Evolutionary conservation across 2,888 invertebrate species (phyloP).

Genomic region (Macaria notata): DNA sequence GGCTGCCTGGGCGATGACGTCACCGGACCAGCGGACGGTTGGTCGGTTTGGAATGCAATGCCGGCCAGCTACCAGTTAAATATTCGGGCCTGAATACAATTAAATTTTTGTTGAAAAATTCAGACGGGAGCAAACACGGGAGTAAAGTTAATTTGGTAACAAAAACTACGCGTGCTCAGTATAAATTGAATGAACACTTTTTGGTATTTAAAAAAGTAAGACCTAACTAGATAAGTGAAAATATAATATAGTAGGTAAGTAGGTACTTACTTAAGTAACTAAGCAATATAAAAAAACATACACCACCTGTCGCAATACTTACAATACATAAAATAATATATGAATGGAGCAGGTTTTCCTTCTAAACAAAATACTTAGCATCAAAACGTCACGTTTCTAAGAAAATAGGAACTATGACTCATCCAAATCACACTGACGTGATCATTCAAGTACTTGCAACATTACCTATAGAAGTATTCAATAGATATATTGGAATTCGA

Average conservation of each 20-base stretch:
- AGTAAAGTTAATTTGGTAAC: too few relatives aligned
- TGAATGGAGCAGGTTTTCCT: conserved; percentile 1
- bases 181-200: too few relatives aligned
- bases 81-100: conserved; percentile 33
- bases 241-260: too few relatives aligned
- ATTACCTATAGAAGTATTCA: background rate
- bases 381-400: background rate
- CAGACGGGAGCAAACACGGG: too few relatives aligned
- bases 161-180: too few relatives aligned
- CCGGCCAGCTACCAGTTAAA: conserved; percentile 2
- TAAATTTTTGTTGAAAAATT: too few relatives aligned
- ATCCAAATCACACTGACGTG: background rate
- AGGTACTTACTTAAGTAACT: too few relatives aligned
- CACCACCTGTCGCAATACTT: too few relatives aligned
- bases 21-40: conserved; percentile 59
- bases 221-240: too few relatives aligned
- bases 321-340: background rate
- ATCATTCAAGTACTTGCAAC: background rate
- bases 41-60: conserved; percentile 36
- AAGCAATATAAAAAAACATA: too few relatives aligned
- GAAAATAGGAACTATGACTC: conserved; percentile 2
- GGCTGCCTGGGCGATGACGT: conserved; percentile 74
- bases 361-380: conserved; percentile 2
- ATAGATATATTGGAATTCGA: background rate
- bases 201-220: too few relatives aligned